Base-by-base conservation (phyloP, 2,113 vertebrate species). In the Centropus unirufus region DNA sequence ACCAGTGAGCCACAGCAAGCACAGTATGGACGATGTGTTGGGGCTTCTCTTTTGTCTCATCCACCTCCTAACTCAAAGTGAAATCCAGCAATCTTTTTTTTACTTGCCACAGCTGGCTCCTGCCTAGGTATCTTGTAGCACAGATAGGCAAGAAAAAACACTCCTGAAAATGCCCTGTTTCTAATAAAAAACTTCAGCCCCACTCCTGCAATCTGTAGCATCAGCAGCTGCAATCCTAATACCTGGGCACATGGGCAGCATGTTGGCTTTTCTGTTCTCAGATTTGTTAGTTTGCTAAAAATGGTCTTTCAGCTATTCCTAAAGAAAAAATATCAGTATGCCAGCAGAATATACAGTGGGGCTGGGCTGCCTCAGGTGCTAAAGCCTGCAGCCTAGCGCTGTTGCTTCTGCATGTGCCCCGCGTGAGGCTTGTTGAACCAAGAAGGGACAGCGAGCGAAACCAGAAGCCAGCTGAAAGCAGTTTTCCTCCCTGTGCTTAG, bases 341-440 rank as follows among this genome's bases (percentile, higher is more conserved):
- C 34, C 0, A 0, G 17, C 36, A 58, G 88, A 68, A 46, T 5
- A 6, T 3, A 5, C 36, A 4, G 32, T 12, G 17, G 47, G 83
- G 59, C 77, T 62, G 40, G 21, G 47, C 66, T 73, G 66, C 29
- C 64, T 67, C 8, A 5, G 32, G 12, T 23, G 36, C 47, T 32
- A 6, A 77, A 52, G 39, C n/a, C 67, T 5, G 13, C 51, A 21
- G 42, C 55, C 52, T 47, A 3, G 49, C 2, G 39, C 79, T 49
- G 74, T 27, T 54, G 36, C 36, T 84, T 57, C 72, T 68, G 72
- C 46, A 17, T 3, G 0, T 19, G 30, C 70, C 52, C 13, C 14
- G 76, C 8, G 0, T 4, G 27, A 44, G 40, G 6, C 36, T 18
- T 39, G 40, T n/a, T 24, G 34, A n/a, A 78, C 46, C 16, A 5